Conservation (phyloP, 2,113 vertebrate genomes). For the Eudorcas thomsonii region DNA sequence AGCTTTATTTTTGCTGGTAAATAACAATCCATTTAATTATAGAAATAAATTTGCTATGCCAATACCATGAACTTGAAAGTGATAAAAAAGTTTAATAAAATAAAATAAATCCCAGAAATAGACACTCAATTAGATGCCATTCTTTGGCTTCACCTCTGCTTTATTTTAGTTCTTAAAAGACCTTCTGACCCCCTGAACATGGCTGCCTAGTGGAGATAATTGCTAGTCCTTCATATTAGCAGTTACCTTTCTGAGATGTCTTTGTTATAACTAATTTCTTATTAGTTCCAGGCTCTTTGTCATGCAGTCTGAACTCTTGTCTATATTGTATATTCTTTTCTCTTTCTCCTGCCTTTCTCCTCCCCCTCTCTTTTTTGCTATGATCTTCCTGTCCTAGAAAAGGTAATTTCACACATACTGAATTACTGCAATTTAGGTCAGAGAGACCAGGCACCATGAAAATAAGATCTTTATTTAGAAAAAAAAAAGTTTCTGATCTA, state of each 20-base stretch:
- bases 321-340: not conserved
- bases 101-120: conserved; percentile 58
- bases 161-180: conserved; percentile 48
- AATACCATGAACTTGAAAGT: conserved; percentile 62
- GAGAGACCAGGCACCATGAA: conserved; percentile 67
- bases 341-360: not conserved
- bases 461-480: conserved; percentile 73
- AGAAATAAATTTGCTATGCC: conserved; percentile 77
- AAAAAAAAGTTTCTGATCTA: conserved; percentile 59
- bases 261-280: not conserved
- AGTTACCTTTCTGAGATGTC: not conserved
- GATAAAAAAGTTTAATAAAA: conserved; percentile 82
- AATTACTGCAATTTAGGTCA: conserved; percentile 76
- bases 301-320: not conserved
- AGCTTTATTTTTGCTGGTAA: conserved; percentile 75
- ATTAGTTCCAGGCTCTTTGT: not conserved
- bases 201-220: not conserved
- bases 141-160: not conserved
- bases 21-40: conserved; percentile 80
- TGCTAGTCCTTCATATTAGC: not conserved
- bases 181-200: not conserved
- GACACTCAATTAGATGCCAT: conserved; percentile 45
- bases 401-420: conserved; percentile 71
- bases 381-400: conserved; percentile 64
- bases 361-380: not conserved